phyloP scores from a whole-genome alignment of 1,140 invertebrate species.

The Drosophila guanche region DNA sequence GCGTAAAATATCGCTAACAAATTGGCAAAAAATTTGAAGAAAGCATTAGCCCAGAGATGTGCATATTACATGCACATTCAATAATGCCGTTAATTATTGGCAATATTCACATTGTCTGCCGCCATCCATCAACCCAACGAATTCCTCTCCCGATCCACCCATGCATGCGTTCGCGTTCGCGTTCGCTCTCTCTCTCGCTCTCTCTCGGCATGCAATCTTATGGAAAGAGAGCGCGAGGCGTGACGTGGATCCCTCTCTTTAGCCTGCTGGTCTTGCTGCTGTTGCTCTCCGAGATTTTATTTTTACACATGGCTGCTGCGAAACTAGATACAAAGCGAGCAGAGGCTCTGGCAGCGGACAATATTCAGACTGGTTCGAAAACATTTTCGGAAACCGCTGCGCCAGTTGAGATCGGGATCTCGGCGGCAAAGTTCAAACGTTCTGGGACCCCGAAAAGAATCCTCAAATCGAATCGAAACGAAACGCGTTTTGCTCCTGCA shows the following conservation, averaged over 20 bases:
- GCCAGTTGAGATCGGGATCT: constrained; percentile 81
- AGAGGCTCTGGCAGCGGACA: constrained; percentile 18
- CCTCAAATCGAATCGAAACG: constrained; percentile 10
- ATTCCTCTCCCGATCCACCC: no score
- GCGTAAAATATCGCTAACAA: constrained; percentile 42
- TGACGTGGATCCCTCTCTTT: constrained; percentile 13
- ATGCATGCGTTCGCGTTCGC: not conserved
- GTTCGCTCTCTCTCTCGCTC: constrained; percentile 26
- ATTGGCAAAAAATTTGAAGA: constrained; percentile 49
- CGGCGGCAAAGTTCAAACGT: constrained; percentile 69
- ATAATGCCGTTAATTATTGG: constrained; percentile 68
- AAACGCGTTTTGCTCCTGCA: constrained; percentile 1
- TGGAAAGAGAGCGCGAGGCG: not conserved
- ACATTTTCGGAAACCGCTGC: constrained; percentile 66
- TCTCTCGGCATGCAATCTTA: no score
- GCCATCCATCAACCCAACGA: constrained; percentile 18
- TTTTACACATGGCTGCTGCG: constrained; percentile 77
- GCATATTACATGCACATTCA: constrained; percentile 54
- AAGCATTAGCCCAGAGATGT: constrained; percentile 38
- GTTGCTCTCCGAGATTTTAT: constrained; percentile 67
- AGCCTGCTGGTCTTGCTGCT: not conserved
- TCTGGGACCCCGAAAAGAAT: constrained; percentile 34
- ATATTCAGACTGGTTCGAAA: constrained; percentile 64
- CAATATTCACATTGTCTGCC: constrained; percentile 61
- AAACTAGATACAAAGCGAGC: constrained; percentile 72